Percentiles rank a stretch among this genome's conserved stretches.
phyloP scores from a whole-genome alignment of 2,113 vertebrate species.

The Podarcis cretensis region DNA sequence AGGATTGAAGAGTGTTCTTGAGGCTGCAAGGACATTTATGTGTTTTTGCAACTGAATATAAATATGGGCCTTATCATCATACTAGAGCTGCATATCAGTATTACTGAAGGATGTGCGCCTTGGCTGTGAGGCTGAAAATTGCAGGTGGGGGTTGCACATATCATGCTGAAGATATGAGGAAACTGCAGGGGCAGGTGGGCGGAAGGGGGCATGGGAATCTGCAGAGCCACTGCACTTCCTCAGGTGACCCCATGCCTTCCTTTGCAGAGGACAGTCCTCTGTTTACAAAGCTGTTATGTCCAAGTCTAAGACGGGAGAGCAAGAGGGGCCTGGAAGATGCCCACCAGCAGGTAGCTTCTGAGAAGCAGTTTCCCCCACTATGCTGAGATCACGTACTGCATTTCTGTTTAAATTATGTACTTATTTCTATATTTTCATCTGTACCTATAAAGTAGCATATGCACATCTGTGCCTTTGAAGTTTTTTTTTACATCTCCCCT shows the following conservation, averaged over 20 bases:
- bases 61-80: background rate
- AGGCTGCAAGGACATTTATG: slow-evolving; percentile 1
- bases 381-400: too few relatives aligned
- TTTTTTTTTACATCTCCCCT: background rate
- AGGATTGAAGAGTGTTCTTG: slow-evolving; percentile 15
- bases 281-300: background rate
- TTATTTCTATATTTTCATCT: too few relatives aligned
- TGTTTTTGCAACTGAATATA: background rate
- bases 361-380: background rate
- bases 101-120: background rate
- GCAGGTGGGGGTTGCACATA: background rate
- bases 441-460: too few relatives aligned
- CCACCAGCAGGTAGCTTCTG: background rate
- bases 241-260: background rate
- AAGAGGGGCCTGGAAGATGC: background rate
- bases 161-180: background rate
- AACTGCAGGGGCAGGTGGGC: background rate
- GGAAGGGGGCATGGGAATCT: background rate
- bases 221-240: too few relatives aligned
- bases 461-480: too few relatives aligned
- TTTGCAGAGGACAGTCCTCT: background rate
- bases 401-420: too few relatives aligned
- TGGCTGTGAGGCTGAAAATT: background rate
- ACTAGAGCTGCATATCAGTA: background rate
- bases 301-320: background rate